Percentiles rank a stretch among this genome's conserved stretches.
Evolutionary conservation across 2,888 invertebrate genomes (phyloP).

Genomic region (Drosophila pseudotakahashii): DNA sequence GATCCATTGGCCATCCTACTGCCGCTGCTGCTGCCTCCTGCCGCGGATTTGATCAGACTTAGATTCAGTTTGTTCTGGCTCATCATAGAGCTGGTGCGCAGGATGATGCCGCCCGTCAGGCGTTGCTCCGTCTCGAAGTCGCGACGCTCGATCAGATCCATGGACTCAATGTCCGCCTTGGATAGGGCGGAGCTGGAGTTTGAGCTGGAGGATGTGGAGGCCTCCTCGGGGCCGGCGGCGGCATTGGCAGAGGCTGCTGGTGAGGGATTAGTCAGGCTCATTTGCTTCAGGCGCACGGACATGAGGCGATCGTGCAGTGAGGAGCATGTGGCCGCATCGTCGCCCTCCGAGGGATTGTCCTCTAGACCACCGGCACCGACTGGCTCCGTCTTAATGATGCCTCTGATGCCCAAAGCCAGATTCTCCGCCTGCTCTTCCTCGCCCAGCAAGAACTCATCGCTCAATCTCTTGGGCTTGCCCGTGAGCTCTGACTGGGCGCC

Average conservation of each 20-base stretch:
- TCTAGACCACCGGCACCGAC: slow-evolving; percentile 3
- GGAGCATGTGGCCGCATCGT: slow-evolving; percentile 19
- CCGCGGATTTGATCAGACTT: slow-evolving; percentile 76
- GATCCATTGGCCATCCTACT: slow-evolving; percentile 7
- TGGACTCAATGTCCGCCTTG: slow-evolving; percentile 82
- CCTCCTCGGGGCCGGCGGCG: slow-evolving; percentile 12
- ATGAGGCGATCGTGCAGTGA: slow-evolving; percentile 77
- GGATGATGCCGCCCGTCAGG: slow-evolving; percentile 82
- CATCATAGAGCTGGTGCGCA: slow-evolving; percentile 81
- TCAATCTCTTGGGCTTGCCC: slow-evolving; percentile 83
- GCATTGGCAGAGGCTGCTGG: slow-evolving; percentile 22
- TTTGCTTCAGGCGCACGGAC: slow-evolving; percentile 82
- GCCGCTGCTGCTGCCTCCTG: slow-evolving; percentile 28
- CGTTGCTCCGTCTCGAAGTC: slow-evolving; percentile 84
- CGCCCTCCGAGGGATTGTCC: slow-evolving; percentile 37
- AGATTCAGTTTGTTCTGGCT: slow-evolving; percentile 83
- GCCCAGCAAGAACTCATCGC: slow-evolving; percentile 82
- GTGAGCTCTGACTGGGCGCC: slow-evolving; percentile 59
- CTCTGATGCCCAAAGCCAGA: slow-evolving; percentile 8
- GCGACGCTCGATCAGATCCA: slow-evolving; percentile 84
- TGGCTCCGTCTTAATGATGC: slow-evolving; percentile 53
- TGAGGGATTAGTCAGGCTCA: slow-evolving; percentile 70
- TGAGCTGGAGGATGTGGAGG: slow-evolving; percentile 27
- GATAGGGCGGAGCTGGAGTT: slow-evolving; percentile 32
- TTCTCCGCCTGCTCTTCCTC: slow-evolving; percentile 59